Evolutionary conservation across 2,113 vertebrate genomes (phyloP).

Genomic region (Platycercus adscitus): DNA sequence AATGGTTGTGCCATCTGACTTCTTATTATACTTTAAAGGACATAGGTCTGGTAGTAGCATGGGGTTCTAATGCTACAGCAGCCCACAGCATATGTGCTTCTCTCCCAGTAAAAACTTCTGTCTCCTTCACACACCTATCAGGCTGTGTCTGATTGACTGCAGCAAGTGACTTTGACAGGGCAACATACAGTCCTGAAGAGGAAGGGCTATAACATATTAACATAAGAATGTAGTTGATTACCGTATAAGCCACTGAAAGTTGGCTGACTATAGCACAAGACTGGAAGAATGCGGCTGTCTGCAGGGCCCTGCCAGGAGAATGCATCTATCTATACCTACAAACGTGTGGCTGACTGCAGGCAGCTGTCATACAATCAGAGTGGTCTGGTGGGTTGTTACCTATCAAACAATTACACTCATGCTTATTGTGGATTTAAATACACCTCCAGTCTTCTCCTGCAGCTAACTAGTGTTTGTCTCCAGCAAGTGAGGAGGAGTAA

Average conservation of each 20-base stretch:
- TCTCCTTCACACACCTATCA: background rate
- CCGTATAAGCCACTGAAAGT: slow-evolving; percentile 5
- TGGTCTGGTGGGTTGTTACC: background rate
- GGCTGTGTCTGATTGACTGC: slow-evolving; percentile 46
- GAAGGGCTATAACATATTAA: slow-evolving; percentile 27
- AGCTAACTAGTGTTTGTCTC: background rate
- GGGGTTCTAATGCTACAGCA: background rate
- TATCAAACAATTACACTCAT: background rate
- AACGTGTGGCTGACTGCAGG: background rate
- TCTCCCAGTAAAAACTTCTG: background rate
- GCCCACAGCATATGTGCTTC: background rate
- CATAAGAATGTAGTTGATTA: slow-evolving; percentile 55
- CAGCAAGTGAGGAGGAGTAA: background rate
- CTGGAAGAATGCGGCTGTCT: slow-evolving; percentile 55
- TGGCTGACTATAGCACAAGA: slow-evolving; percentile 50
- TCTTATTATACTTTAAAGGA: slow-evolving; percentile 22
- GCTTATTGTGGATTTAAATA: background rate
- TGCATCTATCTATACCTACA: slow-evolving; percentile 59
- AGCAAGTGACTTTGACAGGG: slow-evolving; percentile 48
- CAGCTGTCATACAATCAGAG: slow-evolving; percentile 27
- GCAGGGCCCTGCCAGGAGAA: background rate
- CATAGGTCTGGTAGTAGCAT: background rate
- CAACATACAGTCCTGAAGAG: background rate
- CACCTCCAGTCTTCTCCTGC: background rate
- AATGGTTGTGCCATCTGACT: slow-evolving; percentile 2